Evolutionary conservation across 2,888 invertebrate genomes (phyloP).

Genomic region (Eupithecia insigniata): DNA sequence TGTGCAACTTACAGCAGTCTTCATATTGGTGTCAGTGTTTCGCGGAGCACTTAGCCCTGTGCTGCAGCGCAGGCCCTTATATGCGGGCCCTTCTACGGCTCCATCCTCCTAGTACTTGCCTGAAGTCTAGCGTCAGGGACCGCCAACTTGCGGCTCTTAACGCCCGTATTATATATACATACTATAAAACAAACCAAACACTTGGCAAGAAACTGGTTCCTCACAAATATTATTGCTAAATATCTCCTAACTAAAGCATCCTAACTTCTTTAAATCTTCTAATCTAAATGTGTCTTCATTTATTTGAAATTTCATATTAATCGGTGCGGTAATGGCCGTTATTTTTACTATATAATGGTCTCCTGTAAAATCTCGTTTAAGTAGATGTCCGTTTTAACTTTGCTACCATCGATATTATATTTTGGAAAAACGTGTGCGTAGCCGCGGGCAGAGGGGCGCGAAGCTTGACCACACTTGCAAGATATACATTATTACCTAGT

Average conservation of each 20-base stretch:
- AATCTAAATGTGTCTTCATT: no score
- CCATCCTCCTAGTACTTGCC: background rate
- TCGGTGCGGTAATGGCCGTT: no score
- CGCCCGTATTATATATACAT: background rate
- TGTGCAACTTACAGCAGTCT: conserved; percentile 58
- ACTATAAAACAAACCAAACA: background rate
- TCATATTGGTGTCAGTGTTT: conserved; percentile 52
- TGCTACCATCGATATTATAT: no score
- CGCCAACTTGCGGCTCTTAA: conserved; percentile 13
- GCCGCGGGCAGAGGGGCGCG: background rate
- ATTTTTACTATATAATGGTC: no score
- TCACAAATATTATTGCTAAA: background rate
- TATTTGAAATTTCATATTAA: no score
- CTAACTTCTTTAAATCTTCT: no score
- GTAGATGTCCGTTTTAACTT: no score
- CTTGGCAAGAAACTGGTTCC: background rate
- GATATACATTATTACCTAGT: background rate
- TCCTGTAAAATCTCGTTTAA: no score
- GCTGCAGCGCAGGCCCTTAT: conserved; percentile 49
- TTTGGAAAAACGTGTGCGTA: background rate
- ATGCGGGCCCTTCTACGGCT: conserved; percentile 45
- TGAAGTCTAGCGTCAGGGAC: background rate
- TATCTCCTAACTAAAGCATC: background rate
- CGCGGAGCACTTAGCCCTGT: conserved; percentile 50
- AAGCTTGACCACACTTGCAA: conserved; percentile 19